Conservation (phyloP, 30 jellyfish, hydroid and myxozoan species). For the Sanderia malayensis region DNA sequence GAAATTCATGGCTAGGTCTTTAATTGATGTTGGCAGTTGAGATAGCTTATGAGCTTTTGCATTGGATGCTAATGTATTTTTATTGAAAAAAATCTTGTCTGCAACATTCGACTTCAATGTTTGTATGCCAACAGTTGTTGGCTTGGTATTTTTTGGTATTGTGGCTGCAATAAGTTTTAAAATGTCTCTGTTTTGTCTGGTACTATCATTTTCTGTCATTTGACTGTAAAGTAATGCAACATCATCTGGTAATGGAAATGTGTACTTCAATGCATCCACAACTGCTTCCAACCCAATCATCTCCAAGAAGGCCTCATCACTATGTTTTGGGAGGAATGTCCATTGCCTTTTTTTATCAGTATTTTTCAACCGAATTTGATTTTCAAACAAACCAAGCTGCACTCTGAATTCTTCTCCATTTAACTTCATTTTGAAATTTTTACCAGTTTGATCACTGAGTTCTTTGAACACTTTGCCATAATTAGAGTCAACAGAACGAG, state of each 20-base stretch:
- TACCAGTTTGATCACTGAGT: not conserved
- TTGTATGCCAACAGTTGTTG: too few relatives aligned
- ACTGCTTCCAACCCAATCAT: slow-evolving; percentile 29
- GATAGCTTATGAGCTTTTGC: too few relatives aligned
- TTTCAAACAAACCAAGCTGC: slow-evolving; percentile 34
- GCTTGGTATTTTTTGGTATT: not conserved
- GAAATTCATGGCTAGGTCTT: too few relatives aligned
- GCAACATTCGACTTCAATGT: too few relatives aligned
- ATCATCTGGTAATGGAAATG: not conserved
- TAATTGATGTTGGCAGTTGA: too few relatives aligned
- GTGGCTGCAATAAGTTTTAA: not conserved
- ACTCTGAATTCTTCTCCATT: not conserved
- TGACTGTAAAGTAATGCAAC: too few relatives aligned
- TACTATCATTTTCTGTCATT: too few relatives aligned
- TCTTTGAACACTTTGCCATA: not conserved
- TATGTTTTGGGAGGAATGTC: slow-evolving; percentile 21
- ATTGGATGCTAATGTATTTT: too few relatives aligned
- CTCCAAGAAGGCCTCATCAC: slow-evolving; percentile 19
- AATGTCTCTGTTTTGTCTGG: not conserved
- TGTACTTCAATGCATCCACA: not conserved
- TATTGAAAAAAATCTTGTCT: too few relatives aligned
- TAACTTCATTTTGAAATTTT: not conserved
- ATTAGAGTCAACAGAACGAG: not conserved
- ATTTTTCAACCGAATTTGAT: slow-evolving; percentile 18
- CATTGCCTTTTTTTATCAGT: not conserved